Evolutionary conservation across 2,888 invertebrate genomes (phyloP), one percentile per base, ranked within the genome.

Genomic region (Drosophila emarginata): DNA sequence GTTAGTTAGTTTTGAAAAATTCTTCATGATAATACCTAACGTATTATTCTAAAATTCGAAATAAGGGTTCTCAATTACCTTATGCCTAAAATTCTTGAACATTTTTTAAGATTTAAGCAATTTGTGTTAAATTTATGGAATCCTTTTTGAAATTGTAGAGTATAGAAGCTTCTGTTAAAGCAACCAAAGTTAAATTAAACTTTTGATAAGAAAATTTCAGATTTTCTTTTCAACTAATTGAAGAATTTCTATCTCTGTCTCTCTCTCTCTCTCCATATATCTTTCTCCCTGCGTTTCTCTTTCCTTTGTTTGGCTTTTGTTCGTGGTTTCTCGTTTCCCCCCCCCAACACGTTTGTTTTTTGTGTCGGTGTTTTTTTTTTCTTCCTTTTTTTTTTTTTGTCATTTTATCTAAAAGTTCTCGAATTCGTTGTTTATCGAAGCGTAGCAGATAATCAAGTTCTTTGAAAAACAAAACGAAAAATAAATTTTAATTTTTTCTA

Each of bases 341-440:
- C 32, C 32, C 32, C 9, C 12, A 11, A 21, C 12, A 21, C 21
- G 45, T 45, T 45, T 45, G 45, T 11, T 45, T 18, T 18, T 45
- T 45, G n/a, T n/a, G n/a, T n/a, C n/a, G n/a, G n/a, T n/a, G n/a
- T 21, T 45, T 39, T 45, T 45, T 45, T 18, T 11, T 12, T 45
- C 11, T 45, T 45, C 9, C 1, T 32, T 9, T 45, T 21, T 45
- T 21, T 45, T 14, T 21, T 45, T 21, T 45, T 45, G 18, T 45
- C 18, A 18, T 45, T 45, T 45, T 45, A 21, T 45, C 18, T 45
- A 4, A 45, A 45, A 45, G 15, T 45, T 45, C 45, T 45, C 45
- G 18, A 45, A 45, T 45, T 45, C 45, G 18, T 60, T 60, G 60
- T 45, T 60, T 40, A 60, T 50, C 50, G 45, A 40, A 60, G 45